Percentiles rank a stretch among this genome's conserved stretches.
Conservation (phyloP, 1,140 invertebrate species). For the Trichoplusia ni region DNA sequence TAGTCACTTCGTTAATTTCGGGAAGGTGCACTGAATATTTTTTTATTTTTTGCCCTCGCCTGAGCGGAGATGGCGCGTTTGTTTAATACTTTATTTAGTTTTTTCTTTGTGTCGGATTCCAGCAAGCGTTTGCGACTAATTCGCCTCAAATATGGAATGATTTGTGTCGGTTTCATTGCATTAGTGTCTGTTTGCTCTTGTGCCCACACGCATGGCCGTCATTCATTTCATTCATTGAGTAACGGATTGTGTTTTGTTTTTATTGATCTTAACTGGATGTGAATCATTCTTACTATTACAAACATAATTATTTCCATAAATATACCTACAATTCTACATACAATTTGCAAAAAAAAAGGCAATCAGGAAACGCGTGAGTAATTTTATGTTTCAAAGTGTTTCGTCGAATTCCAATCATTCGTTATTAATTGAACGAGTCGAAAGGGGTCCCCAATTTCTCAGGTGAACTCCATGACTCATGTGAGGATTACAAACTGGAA, state of each 20-base stretch:
- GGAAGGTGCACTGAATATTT: conserved; percentile 33
- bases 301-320: conserved; percentile 6
- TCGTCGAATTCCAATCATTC: too few relatives aligned
- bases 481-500: background rate
- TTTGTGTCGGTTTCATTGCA: conserved; percentile 43
- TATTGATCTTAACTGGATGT: conserved; percentile 34
- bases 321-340: too few relatives aligned
- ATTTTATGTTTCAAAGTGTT: too few relatives aligned
- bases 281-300: conserved; percentile 17
- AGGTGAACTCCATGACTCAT: conserved; percentile 4
- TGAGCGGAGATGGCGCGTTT: conserved; percentile 18
- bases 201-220: conserved; percentile 31
- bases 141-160: conserved; percentile 47
- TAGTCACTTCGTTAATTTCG: conserved; percentile 54
- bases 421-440: too few relatives aligned
- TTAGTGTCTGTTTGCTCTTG: conserved; percentile 37
- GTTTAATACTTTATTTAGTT: conserved; percentile 7
- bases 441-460: background rate
- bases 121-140: conserved; percentile 42
- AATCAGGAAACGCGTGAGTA: background rate
- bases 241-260: conserved; percentile 35
- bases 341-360: background rate
- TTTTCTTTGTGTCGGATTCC: conserved; percentile 12
- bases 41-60: conserved; percentile 13
- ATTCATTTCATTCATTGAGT: conserved; percentile 48